These are phyloP conservation scores for Gasteruption jaculator DNA, from an alignment of 2,888 invertebrate genomes.

Conservation along the genomic window DNA sequence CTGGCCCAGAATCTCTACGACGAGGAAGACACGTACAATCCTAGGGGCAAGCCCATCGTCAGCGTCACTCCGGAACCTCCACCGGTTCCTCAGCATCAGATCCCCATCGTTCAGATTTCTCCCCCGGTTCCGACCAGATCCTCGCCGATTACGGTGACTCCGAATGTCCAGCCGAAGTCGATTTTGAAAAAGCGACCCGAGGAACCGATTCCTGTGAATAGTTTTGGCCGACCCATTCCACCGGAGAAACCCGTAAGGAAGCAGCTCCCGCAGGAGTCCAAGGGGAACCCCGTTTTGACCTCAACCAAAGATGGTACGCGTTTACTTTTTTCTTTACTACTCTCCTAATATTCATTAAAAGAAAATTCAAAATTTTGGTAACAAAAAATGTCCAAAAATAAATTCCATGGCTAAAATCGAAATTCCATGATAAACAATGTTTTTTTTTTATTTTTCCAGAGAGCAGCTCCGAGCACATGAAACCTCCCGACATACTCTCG, in stretches of 20 bases:
- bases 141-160: constrained; percentile 17
- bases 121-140: constrained; percentile 19
- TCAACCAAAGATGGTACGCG: too few species aligned
- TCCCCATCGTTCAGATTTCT: constrained; percentile 16
- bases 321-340: too few species aligned
- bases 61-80: constrained; percentile 27
- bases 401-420: background rate
- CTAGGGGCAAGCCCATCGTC: constrained; percentile 34
- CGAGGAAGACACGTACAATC: constrained; percentile 46
- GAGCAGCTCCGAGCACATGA: too few species aligned
- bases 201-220: constrained; percentile 35
- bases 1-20: constrained; percentile 38
- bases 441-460: too few species aligned
- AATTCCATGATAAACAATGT: background rate
- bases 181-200: constrained; percentile 64
- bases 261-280: constrained; percentile 24
- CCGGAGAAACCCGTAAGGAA: constrained; percentile 42
- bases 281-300: too few species aligned
- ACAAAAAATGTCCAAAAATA: background rate
- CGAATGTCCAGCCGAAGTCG: constrained; percentile 73
- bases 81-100: constrained; percentile 21
- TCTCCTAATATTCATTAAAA: too few species aligned
- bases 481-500: constrained; percentile 31
- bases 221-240: constrained; percentile 41
- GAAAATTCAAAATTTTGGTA: background rate